Percentiles rank a stretch among this genome's conserved stretches.
Conservation (phyloP, 2,888 invertebrate species). For the Fragum whitleyi region DNA sequence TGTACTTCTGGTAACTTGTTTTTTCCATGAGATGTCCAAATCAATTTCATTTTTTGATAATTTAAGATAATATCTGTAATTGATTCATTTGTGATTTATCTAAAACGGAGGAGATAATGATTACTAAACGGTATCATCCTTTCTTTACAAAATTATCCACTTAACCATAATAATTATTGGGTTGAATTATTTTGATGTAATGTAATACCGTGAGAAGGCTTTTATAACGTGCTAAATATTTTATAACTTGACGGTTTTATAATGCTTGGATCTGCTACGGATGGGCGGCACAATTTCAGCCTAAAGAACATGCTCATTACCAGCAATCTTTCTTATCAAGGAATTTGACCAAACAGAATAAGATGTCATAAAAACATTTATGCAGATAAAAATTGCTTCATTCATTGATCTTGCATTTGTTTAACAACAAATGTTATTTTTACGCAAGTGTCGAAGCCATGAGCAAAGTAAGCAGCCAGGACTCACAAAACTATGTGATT, state of each 20-base stretch:
- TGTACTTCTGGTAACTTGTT: neutral
- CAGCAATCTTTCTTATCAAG: no score
- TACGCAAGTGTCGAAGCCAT: no score
- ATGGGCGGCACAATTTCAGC: no score
- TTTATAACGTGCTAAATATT: neutral
- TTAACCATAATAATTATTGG: conserved; percentile 10
- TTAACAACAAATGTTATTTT: no score
- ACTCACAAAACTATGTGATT: no score
- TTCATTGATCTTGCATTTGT: no score
- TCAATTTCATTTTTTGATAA: conserved; percentile 7
- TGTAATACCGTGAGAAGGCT: neutral
- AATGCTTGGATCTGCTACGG: no score
- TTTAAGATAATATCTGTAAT: conserved; percentile 9
- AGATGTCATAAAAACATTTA: no score
- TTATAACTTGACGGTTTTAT: neutral
- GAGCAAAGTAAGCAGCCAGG: no score
- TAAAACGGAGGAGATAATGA: conserved; percentile 2
- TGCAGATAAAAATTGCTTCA: no score
- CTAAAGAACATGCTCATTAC: no score
- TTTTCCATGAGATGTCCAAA: neutral
- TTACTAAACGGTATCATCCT: conserved; percentile 19
- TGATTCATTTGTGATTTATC: neutral
- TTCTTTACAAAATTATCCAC: neutral
- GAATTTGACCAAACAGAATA: no score
- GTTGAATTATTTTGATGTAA: neutral